Conservation (phyloP, 1,140 invertebrate genomes). For the Polyergus mexicanus region DNA sequence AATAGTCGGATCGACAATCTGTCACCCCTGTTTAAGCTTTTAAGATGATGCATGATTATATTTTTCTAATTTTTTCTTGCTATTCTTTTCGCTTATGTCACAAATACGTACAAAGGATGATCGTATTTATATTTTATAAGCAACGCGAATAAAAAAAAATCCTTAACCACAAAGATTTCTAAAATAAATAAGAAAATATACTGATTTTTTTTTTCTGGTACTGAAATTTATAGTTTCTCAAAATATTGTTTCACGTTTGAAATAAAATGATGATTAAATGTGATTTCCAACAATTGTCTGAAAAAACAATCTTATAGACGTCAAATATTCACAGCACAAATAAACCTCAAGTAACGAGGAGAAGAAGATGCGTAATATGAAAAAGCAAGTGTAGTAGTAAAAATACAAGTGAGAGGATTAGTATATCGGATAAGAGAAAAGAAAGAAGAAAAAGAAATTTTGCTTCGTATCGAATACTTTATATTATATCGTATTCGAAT, state of each 20-base stretch:
- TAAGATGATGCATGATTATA: constrained; percentile 35
- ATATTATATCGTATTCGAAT: constrained; percentile 57
- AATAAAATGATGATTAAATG: constrained; percentile 44
- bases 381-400: constrained; percentile 57
- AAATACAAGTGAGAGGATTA: constrained; percentile 72
- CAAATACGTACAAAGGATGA: not conserved
- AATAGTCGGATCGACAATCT: constrained; percentile 12
- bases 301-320: not conserved
- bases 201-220: not conserved
- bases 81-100: not conserved
- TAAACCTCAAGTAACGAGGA: constrained; percentile 40
- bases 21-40: constrained; percentile 47
- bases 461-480: constrained; percentile 61
- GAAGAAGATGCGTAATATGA: constrained; percentile 33
- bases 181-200: not conserved
- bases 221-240: not conserved
- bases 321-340: constrained; percentile 21
- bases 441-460: constrained; percentile 35
- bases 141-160: not conserved
- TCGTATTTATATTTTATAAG: not conserved
- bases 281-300: constrained; percentile 18
- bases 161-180: not conserved
- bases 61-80: constrained; percentile 16
- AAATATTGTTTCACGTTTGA: not conserved
- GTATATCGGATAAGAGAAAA: constrained; percentile 13